phyloP scores from a whole-genome alignment of 2,797 vertebrate species.

The Scolopax bukidnonensis region DNA sequence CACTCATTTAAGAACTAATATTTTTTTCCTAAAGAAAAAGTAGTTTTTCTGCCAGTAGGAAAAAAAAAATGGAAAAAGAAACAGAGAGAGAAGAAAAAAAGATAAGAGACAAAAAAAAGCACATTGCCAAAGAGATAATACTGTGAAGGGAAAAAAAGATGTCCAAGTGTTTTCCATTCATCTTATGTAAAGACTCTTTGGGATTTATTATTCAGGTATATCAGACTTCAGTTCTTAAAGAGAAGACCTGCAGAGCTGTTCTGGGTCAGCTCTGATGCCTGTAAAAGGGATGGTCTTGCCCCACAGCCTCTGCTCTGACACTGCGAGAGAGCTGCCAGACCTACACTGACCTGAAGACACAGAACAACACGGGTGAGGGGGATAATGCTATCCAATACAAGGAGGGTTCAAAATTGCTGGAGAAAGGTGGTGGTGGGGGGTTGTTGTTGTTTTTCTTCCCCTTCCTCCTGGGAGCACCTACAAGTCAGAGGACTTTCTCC shows the following conservation, averaged over 20 bases:
- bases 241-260: not conserved
- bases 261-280: not conserved
- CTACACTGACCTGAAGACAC: not conserved
- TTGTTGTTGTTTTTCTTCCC: not conserved
- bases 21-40: not conserved
- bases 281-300: not conserved
- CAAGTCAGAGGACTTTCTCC: not conserved
- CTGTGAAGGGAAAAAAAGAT: not conserved
- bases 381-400: not conserved
- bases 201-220: not conserved
- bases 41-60: not conserved
- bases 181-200: not conserved
- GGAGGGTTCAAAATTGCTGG: not conserved
- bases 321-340: not conserved
- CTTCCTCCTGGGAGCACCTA: not conserved
- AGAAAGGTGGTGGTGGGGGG: too few relatives aligned
- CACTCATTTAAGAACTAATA: not conserved
- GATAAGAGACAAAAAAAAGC: not conserved
- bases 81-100: not conserved
- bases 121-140: not conserved
- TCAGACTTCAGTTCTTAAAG: not conserved
- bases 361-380: not conserved
- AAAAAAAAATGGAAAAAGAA: not conserved
- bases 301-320: rapidly evolving
- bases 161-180: not conserved